Conservation (phyloP, 2,888 invertebrate species). For the Charanyca ferruginea region DNA sequence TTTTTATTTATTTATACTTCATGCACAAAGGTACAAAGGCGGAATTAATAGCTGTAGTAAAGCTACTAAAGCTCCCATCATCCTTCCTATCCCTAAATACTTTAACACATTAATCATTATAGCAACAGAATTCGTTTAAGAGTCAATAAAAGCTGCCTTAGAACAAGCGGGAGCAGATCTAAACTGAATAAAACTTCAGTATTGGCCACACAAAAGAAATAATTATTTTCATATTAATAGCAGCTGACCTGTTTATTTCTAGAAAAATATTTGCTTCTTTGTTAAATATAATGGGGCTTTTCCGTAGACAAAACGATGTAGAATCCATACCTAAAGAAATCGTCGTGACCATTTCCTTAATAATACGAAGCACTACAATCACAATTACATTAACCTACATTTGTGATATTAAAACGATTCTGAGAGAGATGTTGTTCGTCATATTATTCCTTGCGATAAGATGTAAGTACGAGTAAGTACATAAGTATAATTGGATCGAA, state of each 20-base stretch:
- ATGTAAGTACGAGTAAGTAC: slow-evolving; percentile 5
- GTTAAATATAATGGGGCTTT: slow-evolving; percentile 6
- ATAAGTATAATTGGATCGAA: no score
- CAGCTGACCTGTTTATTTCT: neutral
- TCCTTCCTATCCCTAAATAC: no score
- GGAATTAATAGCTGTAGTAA: no score
- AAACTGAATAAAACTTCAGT: neutral
- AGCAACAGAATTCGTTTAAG: neutral
- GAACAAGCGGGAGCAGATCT: neutral
- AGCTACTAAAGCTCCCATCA: no score
- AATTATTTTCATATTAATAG: neutral
- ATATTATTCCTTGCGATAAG: slow-evolving; percentile 25
- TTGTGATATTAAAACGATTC: slow-evolving; percentile 51
- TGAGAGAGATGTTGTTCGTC: slow-evolving; percentile 29
- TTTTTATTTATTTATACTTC: no score
- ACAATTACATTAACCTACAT: slow-evolving; percentile 55
- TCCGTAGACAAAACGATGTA: neutral
- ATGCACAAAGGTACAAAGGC: no score
- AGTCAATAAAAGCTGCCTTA: neutral
- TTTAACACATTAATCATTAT: no score
- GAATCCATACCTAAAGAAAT: neutral
- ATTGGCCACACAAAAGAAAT: neutral
- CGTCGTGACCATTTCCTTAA: slow-evolving; percentile 32
- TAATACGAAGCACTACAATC: slow-evolving; percentile 41
- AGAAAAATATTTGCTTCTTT: neutral